phyloP scores from a whole-genome alignment of 2,888 invertebrate genomes.

The Villa cingulata region DNA sequence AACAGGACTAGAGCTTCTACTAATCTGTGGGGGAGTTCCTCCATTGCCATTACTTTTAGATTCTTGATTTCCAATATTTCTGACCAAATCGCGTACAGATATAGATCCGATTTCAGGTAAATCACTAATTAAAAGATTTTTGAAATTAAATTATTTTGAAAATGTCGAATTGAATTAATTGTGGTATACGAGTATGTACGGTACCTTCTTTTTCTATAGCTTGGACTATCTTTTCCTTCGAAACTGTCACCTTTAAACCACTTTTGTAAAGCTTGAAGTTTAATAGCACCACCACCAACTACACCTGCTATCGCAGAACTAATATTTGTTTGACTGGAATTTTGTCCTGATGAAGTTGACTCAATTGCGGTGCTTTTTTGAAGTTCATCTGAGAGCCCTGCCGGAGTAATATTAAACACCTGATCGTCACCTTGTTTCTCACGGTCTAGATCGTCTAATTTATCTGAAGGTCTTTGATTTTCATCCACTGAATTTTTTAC shows the following conservation, averaged over 20 bases:
- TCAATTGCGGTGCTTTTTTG: constrained; percentile 1
- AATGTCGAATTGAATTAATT: too few species aligned
- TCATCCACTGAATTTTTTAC: constrained; percentile 8
- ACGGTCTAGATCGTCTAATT: constrained; percentile 6
- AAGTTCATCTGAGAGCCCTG: constrained; percentile 6
- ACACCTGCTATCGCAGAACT: constrained; percentile 36
- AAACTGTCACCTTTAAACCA: constrained; percentile 36
- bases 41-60: constrained; percentile 67
- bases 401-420: constrained; percentile 1
- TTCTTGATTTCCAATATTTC: constrained; percentile 51
- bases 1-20: constrained; percentile 46
- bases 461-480: constrained; percentile 1
- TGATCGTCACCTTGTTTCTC: constrained; percentile 7
- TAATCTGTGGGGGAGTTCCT: constrained; percentile 49
- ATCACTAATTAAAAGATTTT: too few species aligned
- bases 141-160: too few species aligned
- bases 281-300: constrained; percentile 35
- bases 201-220: background rate
- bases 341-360: constrained; percentile 12
- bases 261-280: constrained; percentile 34
- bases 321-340: constrained; percentile 25
- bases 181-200: too few species aligned
- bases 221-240: constrained; percentile 19
- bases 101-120: constrained; percentile 34
- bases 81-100: constrained; percentile 59